Percentiles rank a stretch among this genome's conserved stretches.
Evolutionary conservation across 2,888 invertebrate genomes (phyloP).

Genomic region (Steromphala cineraria): DNA sequence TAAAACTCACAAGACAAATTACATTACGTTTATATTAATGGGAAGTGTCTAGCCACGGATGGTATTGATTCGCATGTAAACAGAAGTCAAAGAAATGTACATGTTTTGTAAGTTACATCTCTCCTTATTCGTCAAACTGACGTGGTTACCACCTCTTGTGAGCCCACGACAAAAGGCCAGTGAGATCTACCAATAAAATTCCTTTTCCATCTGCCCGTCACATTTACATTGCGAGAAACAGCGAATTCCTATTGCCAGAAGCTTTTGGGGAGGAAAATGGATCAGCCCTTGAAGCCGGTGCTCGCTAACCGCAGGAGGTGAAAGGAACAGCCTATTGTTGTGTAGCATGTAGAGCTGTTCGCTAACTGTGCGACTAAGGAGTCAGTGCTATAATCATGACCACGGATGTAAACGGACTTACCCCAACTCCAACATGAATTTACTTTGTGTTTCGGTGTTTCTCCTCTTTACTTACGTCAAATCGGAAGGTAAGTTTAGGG

Average conservation of each 20-base stretch:
- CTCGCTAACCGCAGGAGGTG: neutral
- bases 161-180: conserved; percentile 11
- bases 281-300: conserved; percentile 6
- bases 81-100: neutral
- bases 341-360: conserved; percentile 13
- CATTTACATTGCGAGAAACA: conserved; percentile 10
- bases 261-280: neutral
- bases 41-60: neutral
- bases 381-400: conserved; percentile 8
- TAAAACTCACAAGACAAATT: conserved; percentile 8
- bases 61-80: conserved; percentile 3
- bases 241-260: conserved; percentile 12
- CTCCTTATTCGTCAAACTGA: neutral
- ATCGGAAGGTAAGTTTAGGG: neutral
- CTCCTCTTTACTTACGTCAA: neutral
- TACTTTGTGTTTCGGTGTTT: conserved; percentile 10
- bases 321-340: conserved; percentile 19
- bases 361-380: neutral
- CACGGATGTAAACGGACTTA: conserved; percentile 12
- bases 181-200: conserved; percentile 20
- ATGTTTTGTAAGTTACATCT: conserved; percentile 8
- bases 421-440: conserved; percentile 14
- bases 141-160: neutral
- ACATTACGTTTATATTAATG: conserved; percentile 8
- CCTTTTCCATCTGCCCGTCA: conserved; percentile 17